Evolutionary conservation across 2,888 invertebrate genomes (phyloP), one percentile per base, ranked within the genome.

Genomic region (Mimachlamys varia): DNA sequence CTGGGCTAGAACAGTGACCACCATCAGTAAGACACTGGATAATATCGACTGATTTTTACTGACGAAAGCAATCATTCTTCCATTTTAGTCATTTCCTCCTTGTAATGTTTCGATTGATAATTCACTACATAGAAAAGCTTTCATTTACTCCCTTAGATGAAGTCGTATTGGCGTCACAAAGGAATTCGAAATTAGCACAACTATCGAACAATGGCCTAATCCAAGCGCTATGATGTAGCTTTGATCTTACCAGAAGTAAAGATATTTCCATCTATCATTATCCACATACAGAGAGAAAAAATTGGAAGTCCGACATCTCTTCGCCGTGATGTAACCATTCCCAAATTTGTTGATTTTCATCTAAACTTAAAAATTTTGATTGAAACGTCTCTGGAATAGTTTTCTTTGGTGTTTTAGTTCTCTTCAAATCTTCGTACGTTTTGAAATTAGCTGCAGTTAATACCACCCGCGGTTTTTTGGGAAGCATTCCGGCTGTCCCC

Each of bases 321-420:
- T 95, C 95, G 10, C 94, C 95, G 58, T 94, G 92, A 88, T 95
- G 95, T 17, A 96, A 90, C 96, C 96, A 96, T n/a, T 95, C 94
- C 96, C 96, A 96, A 10, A 96, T 95, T 38, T 93, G 92, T 88
- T 95, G 95, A 89, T 94, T 95, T 88, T 93, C 92, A 13, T 94
- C 93, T 2, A 90, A 89, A 22, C 92, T 93, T 58, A 96, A 92
- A 92, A 90, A 94, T 53, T 93, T 93, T 22, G 95, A 95, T 89
- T 92, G 92, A 27, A 94, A 93, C 37, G 89, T 49, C 0, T 92
- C 93, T 0, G 95, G 95, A 53, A 95, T 94, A 0, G 88, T 15
- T 22, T 92, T 91, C 89, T 94, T 94, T 44, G 95, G 94, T 7
- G 94, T 94, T 92, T 93, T 94, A 17, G 94, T 90, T 19, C 91